Percentiles rank a stretch among this genome's conserved stretches.
Conservation (phyloP, 2,797 vertebrate species). For the Hypotaenidia philippensis region DNA sequence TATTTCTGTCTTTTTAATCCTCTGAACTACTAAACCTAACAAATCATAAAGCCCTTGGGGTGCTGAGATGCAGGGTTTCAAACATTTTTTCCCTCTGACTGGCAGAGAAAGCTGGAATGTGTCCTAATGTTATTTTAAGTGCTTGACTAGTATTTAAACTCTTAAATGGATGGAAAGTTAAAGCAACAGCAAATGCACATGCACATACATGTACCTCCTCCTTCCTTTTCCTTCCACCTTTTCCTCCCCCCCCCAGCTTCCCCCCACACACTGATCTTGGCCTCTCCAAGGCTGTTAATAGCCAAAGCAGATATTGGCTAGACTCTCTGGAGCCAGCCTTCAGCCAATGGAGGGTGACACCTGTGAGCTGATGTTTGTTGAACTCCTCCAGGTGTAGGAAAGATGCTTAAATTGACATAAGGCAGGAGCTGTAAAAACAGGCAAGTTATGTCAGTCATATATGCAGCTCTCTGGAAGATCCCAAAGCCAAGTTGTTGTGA, state of each 20-base stretch:
- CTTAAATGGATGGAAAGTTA: conserved; percentile 76
- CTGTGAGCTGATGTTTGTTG: conserved; percentile 72
- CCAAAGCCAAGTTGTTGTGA: conserved; percentile 28
- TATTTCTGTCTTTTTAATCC: conserved; percentile 83
- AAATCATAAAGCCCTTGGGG: conserved; percentile 80
- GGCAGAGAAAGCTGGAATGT: conserved; percentile 78
- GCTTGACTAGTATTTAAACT: conserved; percentile 79
- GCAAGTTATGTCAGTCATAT: conserved; percentile 18
- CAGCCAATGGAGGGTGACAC: conserved; percentile 69
- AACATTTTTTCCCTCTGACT: conserved; percentile 70
- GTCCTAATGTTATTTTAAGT: conserved; percentile 83
- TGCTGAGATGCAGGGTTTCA: conserved; percentile 77
- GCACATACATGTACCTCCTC: conserved; percentile 22
- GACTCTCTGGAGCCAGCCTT: conserved; percentile 78
- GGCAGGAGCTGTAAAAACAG: conserved; percentile 52
- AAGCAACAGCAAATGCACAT: conserved; percentile 45
- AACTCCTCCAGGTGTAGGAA: conserved; percentile 76
- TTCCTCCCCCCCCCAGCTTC: neutral
- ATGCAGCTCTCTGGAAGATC: conserved; percentile 18
- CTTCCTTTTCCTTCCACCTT: conserved; percentile 18
- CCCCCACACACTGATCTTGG: conserved; percentile 51
- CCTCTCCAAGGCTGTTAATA: conserved; percentile 47
- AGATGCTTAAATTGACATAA: conserved; percentile 65
- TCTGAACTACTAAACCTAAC: conserved; percentile 81
- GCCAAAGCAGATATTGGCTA: conserved; percentile 73